A percentile compares a stretch with the other conserved stretches of the same genome.
These are phyloP conservation scores for Struthidea cinerea DNA, from an alignment of 2,113 vertebrate species.

Conservation along the genomic window DNA sequence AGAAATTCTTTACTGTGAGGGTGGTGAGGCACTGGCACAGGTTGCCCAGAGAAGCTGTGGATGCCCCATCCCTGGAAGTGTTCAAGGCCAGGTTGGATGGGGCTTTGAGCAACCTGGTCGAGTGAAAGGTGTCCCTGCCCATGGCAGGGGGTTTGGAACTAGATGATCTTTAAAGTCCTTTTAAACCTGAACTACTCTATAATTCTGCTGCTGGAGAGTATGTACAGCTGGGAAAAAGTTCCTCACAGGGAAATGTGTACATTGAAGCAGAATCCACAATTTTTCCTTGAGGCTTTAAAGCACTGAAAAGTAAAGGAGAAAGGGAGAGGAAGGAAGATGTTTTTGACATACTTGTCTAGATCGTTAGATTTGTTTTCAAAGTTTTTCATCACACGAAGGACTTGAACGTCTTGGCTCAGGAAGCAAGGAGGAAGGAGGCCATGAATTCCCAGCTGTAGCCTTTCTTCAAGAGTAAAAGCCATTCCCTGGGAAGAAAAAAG, in stretches of 20 bases:
- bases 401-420: constrained; percentile 92
- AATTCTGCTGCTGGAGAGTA: not conserved
- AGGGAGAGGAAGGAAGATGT: not conserved
- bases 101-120: not conserved
- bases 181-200: not conserved
- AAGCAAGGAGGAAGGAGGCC: constrained; percentile 96
- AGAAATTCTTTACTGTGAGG: not conserved
- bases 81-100: not conserved
- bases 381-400: constrained; percentile 91
- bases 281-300: not conserved
- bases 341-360: constrained; percentile 87
- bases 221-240: not conserved
- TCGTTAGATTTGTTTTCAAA: constrained; percentile 87
- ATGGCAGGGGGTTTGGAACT: not conserved
- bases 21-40: not conserved
- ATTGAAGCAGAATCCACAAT: not conserved
- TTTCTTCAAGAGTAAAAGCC: constrained; percentile 94
- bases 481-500: constrained; percentile 81
- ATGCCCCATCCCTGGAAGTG: not conserved
- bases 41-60: not conserved
- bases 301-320: not conserved
- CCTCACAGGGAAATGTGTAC: not conserved
- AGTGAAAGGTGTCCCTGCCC: not conserved
- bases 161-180: not conserved
- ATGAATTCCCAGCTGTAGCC: constrained; percentile 93